A percentile compares a stretch with the other conserved stretches of the same genome.
Evolutionary conservation across 2,113 vertebrate species (phyloP).

Genomic region (Emydocephalus ijimae): DNA sequence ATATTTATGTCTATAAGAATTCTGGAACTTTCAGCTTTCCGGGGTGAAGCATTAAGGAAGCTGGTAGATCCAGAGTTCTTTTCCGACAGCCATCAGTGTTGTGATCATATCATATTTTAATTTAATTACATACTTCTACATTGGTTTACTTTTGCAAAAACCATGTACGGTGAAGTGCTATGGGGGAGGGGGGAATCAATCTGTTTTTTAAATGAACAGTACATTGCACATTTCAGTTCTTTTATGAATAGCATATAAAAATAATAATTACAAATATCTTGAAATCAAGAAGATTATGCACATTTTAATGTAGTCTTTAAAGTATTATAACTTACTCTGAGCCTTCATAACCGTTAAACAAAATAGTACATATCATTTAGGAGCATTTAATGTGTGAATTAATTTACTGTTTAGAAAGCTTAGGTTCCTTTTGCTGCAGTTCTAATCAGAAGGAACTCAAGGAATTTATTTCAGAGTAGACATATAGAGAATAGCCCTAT

Average conservation of each 20-base stretch:
- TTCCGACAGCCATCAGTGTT: not conserved
- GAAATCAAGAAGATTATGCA: not conserved
- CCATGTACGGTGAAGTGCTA: not conserved
- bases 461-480: too few species aligned
- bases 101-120: not conserved
- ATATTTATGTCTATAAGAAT: not conserved
- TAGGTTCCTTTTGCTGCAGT: not conserved
- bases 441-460: not conserved
- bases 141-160: not conserved
- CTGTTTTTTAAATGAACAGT: not conserved
- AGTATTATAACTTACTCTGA: not conserved
- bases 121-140: not conserved
- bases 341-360: not conserved
- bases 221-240: not conserved
- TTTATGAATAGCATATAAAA: not conserved
- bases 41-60: not conserved
- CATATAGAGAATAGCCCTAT: not conserved
- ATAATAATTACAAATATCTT: not conserved
- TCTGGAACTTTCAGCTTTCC: not conserved
- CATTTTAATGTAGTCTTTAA: not conserved
- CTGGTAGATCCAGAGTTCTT: not conserved
- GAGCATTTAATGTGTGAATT: not conserved
- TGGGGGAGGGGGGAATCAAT: not conserved
- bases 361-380: not conserved
- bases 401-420: not conserved